Evolutionary conservation across 2,888 invertebrate genomes (phyloP), one percentile per base, ranked within the genome.

Genomic region (Andrena marginata): DNA sequence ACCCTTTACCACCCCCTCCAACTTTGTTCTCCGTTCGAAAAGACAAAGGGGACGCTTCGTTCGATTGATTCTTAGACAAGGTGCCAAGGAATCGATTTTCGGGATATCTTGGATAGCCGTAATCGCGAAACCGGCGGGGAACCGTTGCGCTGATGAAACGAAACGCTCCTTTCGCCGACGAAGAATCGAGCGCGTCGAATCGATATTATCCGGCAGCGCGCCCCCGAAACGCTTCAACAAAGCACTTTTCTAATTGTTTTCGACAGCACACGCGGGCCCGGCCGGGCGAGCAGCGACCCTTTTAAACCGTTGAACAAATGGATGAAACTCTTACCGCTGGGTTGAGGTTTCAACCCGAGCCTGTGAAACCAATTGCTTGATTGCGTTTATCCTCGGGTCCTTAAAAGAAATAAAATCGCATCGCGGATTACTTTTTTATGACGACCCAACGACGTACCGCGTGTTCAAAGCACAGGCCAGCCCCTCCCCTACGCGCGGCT

Each of bases 171-270:
- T 77, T 64, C 68, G 29, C 69, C 23, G 48, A 13, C 13, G 33
- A 71, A 6, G 31, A 71, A 54, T 62, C 65, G 62, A 70, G 65
- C 23, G 20, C 4, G 0, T 42, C 10, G 75, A 77, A 75, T 54
- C 56, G 60, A 64, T 70, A 78, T 76, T 67, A 76, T 78, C 63
- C 64, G n/a, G 35, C 49, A 63, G 33, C 54, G 48, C 72, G 64
- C 51, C 54, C 23, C 20, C 64, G 49, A 62, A 76, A 20, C 54
- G 65, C 62, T 78, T 78, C 82, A 62, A 82, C 81, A 78, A 86
- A 88, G 85, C 87, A 88, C 85, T 88, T 88, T 85, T 88, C 87
- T 87, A 88, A 88, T 88, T 88, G 80, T 88, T 88, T 85, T 74
- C 88, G 78, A 77, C 73, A 76, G 82, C 72, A n/a, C 31, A 8